These are phyloP conservation scores for Lerista edwardsae DNA, from an alignment of 2,797 vertebrate species.

Conservation along the genomic window DNA sequence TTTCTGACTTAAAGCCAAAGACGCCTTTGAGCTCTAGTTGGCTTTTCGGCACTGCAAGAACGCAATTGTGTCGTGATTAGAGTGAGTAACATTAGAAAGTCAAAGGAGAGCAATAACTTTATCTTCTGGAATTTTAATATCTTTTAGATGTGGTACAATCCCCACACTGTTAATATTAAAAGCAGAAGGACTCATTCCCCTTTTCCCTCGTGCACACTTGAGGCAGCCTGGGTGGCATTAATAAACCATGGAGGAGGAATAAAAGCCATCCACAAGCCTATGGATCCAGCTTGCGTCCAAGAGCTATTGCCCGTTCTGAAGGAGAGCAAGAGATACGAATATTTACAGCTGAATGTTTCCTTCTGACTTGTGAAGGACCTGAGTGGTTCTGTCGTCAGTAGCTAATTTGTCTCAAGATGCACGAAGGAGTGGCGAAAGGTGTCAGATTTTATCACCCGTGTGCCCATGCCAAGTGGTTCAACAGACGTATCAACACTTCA, in stretches of 20 bases:
- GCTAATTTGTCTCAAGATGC: constrained; percentile 48
- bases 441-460: constrained; percentile 19
- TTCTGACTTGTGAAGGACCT: constrained; percentile 21
- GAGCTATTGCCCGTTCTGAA: constrained; percentile 23
- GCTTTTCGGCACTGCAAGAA: constrained; percentile 10
- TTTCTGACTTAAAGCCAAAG: constrained; percentile 28
- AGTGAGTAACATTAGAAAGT: constrained; percentile 27
- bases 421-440: constrained; percentile 30
- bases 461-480: constrained; percentile 27
- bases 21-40: neutral
- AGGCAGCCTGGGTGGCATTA: constrained; percentile 33
- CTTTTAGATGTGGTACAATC: neutral
- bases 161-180: constrained; percentile 28
- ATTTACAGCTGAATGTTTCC: constrained; percentile 41
- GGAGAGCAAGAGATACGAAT: constrained; percentile 8
- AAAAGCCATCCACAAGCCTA: constrained; percentile 18
- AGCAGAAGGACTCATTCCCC: constrained; percentile 18
- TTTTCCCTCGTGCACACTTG: constrained; percentile 1
- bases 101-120: constrained; percentile 29
- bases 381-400: constrained; percentile 49
- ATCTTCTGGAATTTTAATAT: constrained; percentile 20
- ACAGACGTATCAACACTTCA: constrained; percentile 21
- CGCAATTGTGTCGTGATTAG: neutral
- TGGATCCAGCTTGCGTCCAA: neutral
- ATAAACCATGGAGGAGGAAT: constrained; percentile 29